Conservation (phyloP, 2,797 vertebrate genomes). For the Catharus ustulatus region DNA sequence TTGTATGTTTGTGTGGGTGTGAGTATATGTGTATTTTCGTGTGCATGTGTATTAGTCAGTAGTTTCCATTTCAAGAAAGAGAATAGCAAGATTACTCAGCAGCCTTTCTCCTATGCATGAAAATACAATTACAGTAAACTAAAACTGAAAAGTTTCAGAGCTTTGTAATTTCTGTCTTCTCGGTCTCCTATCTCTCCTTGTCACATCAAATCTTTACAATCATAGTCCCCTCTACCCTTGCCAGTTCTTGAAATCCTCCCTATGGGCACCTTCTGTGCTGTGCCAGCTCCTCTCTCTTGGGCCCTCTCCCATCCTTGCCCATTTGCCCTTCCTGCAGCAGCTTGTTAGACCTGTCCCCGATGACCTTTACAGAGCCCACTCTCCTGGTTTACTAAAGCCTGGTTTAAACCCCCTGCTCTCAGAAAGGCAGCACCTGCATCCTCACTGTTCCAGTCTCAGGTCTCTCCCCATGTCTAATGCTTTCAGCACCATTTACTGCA, state of each 20-base stretch:
- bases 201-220: neutral
- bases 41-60: neutral
- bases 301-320: neutral
- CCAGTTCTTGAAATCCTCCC: neutral
- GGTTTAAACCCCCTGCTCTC: neutral
- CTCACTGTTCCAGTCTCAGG: fast-evolving
- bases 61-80: neutral
- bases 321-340: neutral
- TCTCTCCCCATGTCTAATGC: neutral
- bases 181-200: neutral
- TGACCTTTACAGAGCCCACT: neutral
- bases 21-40: neutral
- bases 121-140: neutral
- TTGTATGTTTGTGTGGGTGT: neutral
- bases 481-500: neutral
- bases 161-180: neutral
- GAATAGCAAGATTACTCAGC: neutral
- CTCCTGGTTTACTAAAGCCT: neutral
- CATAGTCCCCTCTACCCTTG: neutral
- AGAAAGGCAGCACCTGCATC: neutral
- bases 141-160: neutral
- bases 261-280: fast-evolving
- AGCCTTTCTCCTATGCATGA: neutral
- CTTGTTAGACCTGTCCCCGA: neutral
- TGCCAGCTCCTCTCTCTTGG: neutral